Conservation (phyloP, 2,888 invertebrate species). For the Aspidapion aeneum region DNA sequence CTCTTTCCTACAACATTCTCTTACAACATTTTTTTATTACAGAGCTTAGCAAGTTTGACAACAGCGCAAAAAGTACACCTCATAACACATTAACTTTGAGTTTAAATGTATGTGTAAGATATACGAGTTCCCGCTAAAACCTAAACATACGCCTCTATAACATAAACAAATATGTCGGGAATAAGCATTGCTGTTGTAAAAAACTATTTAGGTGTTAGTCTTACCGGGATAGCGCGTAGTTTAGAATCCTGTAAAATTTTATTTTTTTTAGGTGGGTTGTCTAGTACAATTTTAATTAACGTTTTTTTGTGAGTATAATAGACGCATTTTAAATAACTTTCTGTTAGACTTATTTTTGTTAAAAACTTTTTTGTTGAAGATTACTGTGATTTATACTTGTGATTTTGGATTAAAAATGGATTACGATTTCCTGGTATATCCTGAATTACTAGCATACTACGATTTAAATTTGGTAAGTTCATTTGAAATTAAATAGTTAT, state of each 20-base stretch:
- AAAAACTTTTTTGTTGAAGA: too few relatives aligned
- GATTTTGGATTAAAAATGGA: constrained; percentile 50
- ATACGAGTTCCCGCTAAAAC: background rate
- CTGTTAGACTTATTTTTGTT: too few relatives aligned
- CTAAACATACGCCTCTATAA: constrained; percentile 30
- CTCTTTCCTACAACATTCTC: too few relatives aligned
- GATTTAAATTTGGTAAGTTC: constrained; percentile 41
- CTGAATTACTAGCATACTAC: constrained; percentile 61
- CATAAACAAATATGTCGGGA: constrained; percentile 46
- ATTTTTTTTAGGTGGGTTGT: constrained; percentile 7
- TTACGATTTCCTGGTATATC: constrained; percentile 63
- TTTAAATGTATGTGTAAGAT: background rate
- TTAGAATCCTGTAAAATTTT: constrained; percentile 6
- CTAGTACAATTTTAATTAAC: too few relatives aligned
- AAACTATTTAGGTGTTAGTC: constrained; percentile 29
- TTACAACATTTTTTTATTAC: too few relatives aligned
- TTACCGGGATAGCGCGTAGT: constrained; percentile 7
- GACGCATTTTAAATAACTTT: too few relatives aligned
- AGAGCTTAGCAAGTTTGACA: background rate
- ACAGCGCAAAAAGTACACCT: background rate
- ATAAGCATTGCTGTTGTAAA: constrained; percentile 31
- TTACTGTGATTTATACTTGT: too few relatives aligned
- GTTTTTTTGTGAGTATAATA: too few relatives aligned
- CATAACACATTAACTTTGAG: background rate
- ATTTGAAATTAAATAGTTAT: too few relatives aligned